Conservation (phyloP, 2,888 invertebrate genomes). For the Nomada fucata region DNA sequence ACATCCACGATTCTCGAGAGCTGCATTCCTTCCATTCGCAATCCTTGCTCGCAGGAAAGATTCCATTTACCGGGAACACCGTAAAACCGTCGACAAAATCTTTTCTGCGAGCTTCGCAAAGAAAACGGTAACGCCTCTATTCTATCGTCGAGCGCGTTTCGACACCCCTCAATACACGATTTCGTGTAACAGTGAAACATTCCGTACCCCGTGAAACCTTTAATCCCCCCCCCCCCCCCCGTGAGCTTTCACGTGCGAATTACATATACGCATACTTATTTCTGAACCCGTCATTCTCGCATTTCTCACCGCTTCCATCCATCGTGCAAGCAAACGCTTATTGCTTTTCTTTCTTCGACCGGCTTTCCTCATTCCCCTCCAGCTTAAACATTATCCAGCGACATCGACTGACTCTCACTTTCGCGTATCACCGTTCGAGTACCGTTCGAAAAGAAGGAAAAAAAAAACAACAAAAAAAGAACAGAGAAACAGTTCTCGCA, state of each 20-base stretch:
- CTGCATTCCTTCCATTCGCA: neutral
- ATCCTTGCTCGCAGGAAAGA: conserved; percentile 13
- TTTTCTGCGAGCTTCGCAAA: conserved; percentile 6
- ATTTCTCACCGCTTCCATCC: neutral
- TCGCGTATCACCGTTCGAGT: conserved; percentile 57
- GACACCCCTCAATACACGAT: neutral
- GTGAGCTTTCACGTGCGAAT: conserved; percentile 10
- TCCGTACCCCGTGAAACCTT: conserved; percentile 5
- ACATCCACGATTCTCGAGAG: neutral
- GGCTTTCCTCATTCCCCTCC: neutral
- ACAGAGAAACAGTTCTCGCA: conserved; percentile 50
- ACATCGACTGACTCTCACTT: conserved; percentile 45
- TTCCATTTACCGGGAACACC: neutral
- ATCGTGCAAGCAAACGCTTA: conserved; percentile 50
- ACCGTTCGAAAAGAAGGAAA: conserved; percentile 42
- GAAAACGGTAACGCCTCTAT: neutral
- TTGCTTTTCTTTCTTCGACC: conserved; percentile 62
- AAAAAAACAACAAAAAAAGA: conserved; percentile 26
- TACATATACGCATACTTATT: neutral
- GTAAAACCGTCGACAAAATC: neutral
- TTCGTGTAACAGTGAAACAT: conserved; percentile 2
- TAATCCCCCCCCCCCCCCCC: too few species aligned
- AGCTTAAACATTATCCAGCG: conserved; percentile 43
- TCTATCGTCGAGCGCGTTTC: neutral
- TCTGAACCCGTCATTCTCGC: conserved; percentile 18